These are phyloP conservation scores for Trissoscelio sp. DNA, from an alignment of 2,888 invertebrate genomes.

Conservation along the genomic window DNA sequence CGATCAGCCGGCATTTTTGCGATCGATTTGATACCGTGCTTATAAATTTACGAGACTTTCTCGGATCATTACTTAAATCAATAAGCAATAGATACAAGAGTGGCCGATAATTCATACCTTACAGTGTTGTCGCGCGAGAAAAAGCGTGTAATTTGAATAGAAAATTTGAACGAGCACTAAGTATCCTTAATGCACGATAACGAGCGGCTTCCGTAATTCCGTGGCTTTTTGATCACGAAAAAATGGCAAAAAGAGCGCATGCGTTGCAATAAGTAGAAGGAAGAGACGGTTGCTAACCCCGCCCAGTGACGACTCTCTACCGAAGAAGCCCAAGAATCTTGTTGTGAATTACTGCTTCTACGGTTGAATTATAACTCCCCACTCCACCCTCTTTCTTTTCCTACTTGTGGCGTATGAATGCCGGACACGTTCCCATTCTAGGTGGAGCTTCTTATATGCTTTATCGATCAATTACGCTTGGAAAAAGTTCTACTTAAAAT, in stretches of 20 bases:
- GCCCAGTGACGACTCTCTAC: conserved; percentile 78
- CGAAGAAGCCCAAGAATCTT: conserved; percentile 76
- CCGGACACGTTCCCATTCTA: conserved; percentile 25
- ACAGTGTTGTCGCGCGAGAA: neutral
- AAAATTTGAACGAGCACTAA: neutral
- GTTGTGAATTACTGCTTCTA: conserved; percentile 79
- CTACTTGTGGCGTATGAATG: conserved; percentile 70
- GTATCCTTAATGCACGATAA: too few species aligned
- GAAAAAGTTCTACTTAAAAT: too few species aligned
- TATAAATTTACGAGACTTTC: conserved; percentile 53
- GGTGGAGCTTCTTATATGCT: conserved; percentile 3
- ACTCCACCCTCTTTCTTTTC: neutral
- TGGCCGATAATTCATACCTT: conserved; percentile 9
- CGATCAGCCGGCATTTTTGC: conserved; percentile 50
- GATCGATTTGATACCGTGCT: conserved; percentile 37
- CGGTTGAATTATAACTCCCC: conserved; percentile 79
- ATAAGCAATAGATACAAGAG: conserved; percentile 17
- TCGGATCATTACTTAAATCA: conserved; percentile 56
- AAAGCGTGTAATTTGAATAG: neutral
- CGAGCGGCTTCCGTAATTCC: conserved; percentile 4
- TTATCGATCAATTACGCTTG: conserved; percentile 32
- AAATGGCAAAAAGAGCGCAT: neutral
- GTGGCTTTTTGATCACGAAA: neutral
- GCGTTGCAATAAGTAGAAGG: conserved; percentile 75
- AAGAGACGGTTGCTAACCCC: conserved; percentile 76